Conservation (phyloP, 2,888 invertebrate species). For the Agrochola circellaris region DNA sequence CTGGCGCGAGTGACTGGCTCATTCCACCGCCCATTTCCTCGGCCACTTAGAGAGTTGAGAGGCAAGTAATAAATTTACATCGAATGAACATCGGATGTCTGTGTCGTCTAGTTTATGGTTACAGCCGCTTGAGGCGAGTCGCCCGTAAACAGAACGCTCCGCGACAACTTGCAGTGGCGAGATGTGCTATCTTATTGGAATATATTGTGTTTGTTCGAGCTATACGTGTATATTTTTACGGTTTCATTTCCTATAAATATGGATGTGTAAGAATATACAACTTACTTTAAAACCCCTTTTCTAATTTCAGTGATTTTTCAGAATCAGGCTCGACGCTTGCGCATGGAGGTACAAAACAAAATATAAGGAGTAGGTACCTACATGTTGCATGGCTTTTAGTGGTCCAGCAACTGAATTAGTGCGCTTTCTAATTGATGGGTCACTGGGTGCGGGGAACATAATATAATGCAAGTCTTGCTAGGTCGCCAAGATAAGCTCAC, state of each 20-base stretch:
- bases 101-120: conserved; percentile 65
- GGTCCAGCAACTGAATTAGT: not conserved
- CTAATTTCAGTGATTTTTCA: not conserved
- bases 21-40: conserved; percentile 53
- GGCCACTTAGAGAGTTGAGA: conserved; percentile 57
- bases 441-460: not conserved
- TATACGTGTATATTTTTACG: not conserved
- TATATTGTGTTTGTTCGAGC: conserved; percentile 5
- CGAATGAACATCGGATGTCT: conserved; percentile 62
- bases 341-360: not conserved
- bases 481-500: not conserved
- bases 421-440: too few species aligned
- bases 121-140: conserved; percentile 45
- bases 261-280: not conserved
- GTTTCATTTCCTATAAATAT: not conserved
- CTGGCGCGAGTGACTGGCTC: conserved; percentile 54
- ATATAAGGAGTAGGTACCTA: not conserved
- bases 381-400: not conserved
- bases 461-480: not conserved
- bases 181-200: conserved; percentile 11
- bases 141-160: conserved; percentile 29
- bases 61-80: conserved; percentile 65
- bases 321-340: not conserved
- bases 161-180: conserved; percentile 6
- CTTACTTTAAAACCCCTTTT: not conserved